Percentiles rank a stretch among this genome's conserved stretches.
phyloP scores from a whole-genome alignment of 2,888 invertebrate species.

The Ariolimax columbianus region DNA sequence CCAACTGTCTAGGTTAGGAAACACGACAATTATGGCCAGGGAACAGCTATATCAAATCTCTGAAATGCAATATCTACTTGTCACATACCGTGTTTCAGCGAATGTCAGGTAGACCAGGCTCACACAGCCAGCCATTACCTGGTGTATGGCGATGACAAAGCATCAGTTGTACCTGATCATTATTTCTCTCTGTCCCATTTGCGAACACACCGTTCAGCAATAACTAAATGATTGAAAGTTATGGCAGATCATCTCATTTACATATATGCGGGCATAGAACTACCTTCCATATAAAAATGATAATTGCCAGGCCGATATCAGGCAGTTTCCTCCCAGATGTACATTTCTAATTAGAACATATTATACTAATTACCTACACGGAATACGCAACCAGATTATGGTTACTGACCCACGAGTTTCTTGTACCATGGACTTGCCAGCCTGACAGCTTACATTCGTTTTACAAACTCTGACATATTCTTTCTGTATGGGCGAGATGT shows the following conservation, averaged over 20 bases:
- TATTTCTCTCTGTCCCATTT: background rate
- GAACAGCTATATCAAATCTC: too few species aligned
- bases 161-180: background rate
- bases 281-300: conserved; percentile 1
- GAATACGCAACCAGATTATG: background rate
- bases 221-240: background rate
- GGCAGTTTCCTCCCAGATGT: background rate
- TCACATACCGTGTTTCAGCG: background rate
- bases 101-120: background rate
- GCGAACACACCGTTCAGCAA: background rate
- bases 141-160: background rate
- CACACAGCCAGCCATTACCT: background rate
- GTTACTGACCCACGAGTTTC: background rate
- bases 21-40: too few species aligned
- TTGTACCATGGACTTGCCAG: too few species aligned
- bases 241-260: background rate
- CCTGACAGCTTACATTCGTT: too few species aligned
- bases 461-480: too few species aligned
- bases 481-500: too few species aligned
- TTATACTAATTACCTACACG: background rate
- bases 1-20: background rate
- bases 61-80: background rate
- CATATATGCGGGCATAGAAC: background rate
- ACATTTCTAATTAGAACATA: background rate
- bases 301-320: background rate